A percentile compares a stretch with the other conserved stretches of the same genome.
Evolutionary conservation across 2,888 invertebrate species (phyloP).

Genomic region (Caenorhabditis plicata): DNA sequence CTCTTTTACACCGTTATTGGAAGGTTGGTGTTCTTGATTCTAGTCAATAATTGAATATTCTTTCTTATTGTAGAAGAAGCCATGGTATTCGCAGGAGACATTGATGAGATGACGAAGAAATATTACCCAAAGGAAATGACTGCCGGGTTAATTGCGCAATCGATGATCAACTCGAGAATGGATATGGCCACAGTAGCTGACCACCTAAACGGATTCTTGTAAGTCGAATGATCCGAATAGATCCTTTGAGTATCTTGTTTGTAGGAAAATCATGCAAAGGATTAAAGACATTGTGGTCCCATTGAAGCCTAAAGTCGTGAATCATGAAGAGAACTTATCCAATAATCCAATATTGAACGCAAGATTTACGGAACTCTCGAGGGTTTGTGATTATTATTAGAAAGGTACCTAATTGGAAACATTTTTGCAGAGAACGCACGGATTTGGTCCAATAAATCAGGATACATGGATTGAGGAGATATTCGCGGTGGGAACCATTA

Average conservation of each 20-base stretch:
- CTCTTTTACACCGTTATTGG: neutral
- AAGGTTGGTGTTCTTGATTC: neutral
- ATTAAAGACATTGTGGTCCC: no score
- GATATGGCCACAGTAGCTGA: no score
- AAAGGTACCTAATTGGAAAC: no score
- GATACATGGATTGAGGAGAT: neutral
- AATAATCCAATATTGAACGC: neutral
- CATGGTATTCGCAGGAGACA: neutral
- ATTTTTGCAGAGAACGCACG: neutral
- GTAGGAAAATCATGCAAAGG: neutral
- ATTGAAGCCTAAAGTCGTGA: neutral
- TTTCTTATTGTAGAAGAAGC: constrained; percentile 2
- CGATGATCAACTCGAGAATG: neutral
- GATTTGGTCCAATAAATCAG: neutral
- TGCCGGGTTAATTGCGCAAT: neutral
- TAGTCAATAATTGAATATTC: neutral
- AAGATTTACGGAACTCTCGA: neutral
- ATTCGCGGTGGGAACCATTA: neutral
- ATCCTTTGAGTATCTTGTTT: neutral
- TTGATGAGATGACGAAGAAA: neutral
- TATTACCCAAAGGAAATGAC: neutral
- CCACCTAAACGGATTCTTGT: no score
- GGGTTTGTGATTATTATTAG: no score
- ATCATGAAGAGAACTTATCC: neutral
- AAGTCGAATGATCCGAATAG: no score